Percentiles rank a stretch among this genome's conserved stretches.
These are phyloP conservation scores for Himantopus leucocephalus DNA, from an alignment of 2,113 vertebrate genomes.

Conservation along the genomic window DNA sequence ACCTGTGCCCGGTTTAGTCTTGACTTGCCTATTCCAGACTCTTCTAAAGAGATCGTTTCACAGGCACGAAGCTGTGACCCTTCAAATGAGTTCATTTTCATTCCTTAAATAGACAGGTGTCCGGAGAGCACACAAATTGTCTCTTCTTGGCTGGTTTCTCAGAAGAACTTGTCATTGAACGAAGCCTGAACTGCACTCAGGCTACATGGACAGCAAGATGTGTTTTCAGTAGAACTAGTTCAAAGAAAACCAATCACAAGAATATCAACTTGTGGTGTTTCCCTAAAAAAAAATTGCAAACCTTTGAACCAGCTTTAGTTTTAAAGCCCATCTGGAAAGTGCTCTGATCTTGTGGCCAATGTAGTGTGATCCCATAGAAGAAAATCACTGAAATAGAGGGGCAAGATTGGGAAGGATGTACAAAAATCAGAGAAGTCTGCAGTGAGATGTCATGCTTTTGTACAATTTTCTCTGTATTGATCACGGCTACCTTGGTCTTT, in stretches of 20 bases:
- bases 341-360: not conserved
- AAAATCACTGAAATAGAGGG: not conserved
- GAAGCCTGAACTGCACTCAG: not conserved
- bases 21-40: not conserved
- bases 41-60: not conserved
- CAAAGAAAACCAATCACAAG: not conserved
- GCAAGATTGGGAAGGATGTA: not conserved
- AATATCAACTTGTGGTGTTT: not conserved
- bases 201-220: not conserved
- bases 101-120: conserved; percentile 6
- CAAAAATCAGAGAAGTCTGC: not conserved
- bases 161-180: not conserved
- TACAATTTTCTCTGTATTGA: not conserved
- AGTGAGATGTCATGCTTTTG: not conserved
- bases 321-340: not conserved
- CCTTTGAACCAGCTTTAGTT: not conserved
- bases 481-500: not conserved
- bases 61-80: not conserved
- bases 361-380: not conserved
- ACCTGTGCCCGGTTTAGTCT: conserved; percentile 33
- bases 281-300: not conserved
- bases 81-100: conserved; percentile 8
- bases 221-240: not conserved
- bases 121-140: not conserved
- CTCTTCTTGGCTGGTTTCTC: not conserved